Conservation (phyloP, 1,140 invertebrate genomes). For the Branchinecta lindahli region DNA sequence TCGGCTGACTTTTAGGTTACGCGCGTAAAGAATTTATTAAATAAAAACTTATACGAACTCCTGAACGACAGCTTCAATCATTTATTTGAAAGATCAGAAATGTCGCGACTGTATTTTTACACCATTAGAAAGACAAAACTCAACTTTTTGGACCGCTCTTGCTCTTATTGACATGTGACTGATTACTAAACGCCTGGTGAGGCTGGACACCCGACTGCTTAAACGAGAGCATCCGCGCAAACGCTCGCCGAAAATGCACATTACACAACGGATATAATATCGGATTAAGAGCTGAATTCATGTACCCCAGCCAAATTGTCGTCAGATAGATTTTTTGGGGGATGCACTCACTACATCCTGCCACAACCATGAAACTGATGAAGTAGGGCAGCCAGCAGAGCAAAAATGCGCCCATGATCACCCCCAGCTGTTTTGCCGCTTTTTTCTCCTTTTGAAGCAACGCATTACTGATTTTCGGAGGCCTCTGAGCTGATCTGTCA, state of each 20-base stretch:
- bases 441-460: conserved; percentile 41
- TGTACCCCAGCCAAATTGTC: conserved; percentile 41
- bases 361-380: conserved; percentile 43
- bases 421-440: conserved; percentile 45
- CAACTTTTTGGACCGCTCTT: too few relatives aligned
- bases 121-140: too few relatives aligned
- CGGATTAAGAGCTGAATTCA: conserved; percentile 42
- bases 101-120: too few relatives aligned
- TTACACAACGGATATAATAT: conserved; percentile 42
- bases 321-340: conserved; percentile 30
- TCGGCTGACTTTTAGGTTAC: too few relatives aligned
- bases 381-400: conserved; percentile 49
- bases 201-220: background rate
- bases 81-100: too few relatives aligned
- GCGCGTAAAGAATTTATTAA: too few relatives aligned
- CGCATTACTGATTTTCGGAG: background rate
- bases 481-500: background rate
- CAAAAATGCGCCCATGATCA: conserved; percentile 47
- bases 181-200: too few relatives aligned
- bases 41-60: too few relatives aligned
- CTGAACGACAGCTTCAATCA: too few relatives aligned
- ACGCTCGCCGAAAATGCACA: conserved; percentile 38
- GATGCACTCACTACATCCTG: conserved; percentile 40
- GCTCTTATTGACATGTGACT: too few relatives aligned
- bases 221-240: conserved; percentile 34